Percentiles rank a stretch among this genome's conserved stretches.
These are phyloP conservation scores for Odontophorus gujanensis DNA, from an alignment of 2,113 vertebrate genomes.

Conservation along the genomic window DNA sequence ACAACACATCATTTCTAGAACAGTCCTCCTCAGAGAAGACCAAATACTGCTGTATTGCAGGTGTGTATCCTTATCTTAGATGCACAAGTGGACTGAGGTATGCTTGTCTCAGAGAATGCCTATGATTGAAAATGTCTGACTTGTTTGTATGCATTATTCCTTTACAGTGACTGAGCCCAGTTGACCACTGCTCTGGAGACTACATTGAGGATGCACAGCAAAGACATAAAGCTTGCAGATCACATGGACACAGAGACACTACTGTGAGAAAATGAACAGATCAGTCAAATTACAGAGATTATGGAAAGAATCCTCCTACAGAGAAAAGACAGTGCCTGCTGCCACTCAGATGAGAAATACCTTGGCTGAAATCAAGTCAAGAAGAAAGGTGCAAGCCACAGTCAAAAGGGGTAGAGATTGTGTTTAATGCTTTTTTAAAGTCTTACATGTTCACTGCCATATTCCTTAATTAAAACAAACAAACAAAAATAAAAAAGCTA, in stretches of 20 bases:
- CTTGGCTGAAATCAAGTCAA: neutral
- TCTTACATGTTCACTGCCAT: neutral
- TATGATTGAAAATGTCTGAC: neutral
- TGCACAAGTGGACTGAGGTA: neutral
- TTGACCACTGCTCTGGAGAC: neutral
- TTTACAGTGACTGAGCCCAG: neutral
- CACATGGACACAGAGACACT: neutral
- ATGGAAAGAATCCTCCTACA: neutral
- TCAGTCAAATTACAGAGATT: neutral
- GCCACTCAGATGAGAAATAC: accelerated
- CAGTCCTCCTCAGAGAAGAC: too few species aligned
- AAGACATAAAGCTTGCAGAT: neutral
- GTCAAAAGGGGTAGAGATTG: neutral
- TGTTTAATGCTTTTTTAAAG: neutral
- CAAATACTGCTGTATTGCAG: neutral
- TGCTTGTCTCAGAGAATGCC: neutral
- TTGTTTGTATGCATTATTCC: too few species aligned
- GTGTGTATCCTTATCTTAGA: neutral
- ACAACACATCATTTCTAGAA: neutral
- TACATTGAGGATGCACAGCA: neutral
- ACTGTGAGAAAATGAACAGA: neutral
- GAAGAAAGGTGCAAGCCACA: neutral
- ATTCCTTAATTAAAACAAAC: neutral
- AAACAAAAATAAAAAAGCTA: neutral
- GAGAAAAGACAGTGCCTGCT: neutral